Evolutionary conservation across 2,797 vertebrate genomes (phyloP), one percentile per base, ranked within the genome.

Genomic region (Eulemur rubriventer): DNA sequence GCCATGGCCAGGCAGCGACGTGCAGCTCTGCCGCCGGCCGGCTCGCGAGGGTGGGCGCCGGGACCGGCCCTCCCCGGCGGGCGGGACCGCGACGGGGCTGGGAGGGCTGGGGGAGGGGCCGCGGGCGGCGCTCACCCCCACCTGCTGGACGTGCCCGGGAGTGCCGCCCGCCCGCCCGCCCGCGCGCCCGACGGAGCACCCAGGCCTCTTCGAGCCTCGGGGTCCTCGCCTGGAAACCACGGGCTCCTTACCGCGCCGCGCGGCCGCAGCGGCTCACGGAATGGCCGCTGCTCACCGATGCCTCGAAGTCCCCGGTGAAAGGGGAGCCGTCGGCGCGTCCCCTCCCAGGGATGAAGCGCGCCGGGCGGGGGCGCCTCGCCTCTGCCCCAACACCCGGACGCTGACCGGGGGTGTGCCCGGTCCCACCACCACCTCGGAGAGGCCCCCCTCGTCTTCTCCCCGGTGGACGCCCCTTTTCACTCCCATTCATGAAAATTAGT

Each of bases 101-200:
- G 89, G 73, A 46, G 88, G 73, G 55, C 17, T 6, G 13, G 11
- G 41, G 88, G 95, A n/a, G 83, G 95, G 67, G 33, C 61, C 14
- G n/a, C 26, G 43, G 43, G 75, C 33, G 28, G 82, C 41, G 46
- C 97, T 76, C 94, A 91, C 98, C 97, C 98, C 98, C 98, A 97
- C 97, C 98, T 98, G 97, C 97, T 96, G 98, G 98, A 97, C 96
- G 96, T 76, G 97, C 86, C 91, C 80, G 98, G 98, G 94, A 99
- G 86, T 93, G 98, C 93, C 35, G 43, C 83, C 52, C 43, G 12
- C 28, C 26, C 59, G 26, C 28, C 93, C 35, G 43, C 83, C 52
- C 43, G 12, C 28, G 11, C 59, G 26, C 28, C 59, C 26, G 59
- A 4, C 70, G 1, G 43, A 24, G 38, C 6, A 35, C 79, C 86